Conservation (phyloP, 2,888 invertebrate species). For the Protonemura montana region DNA sequence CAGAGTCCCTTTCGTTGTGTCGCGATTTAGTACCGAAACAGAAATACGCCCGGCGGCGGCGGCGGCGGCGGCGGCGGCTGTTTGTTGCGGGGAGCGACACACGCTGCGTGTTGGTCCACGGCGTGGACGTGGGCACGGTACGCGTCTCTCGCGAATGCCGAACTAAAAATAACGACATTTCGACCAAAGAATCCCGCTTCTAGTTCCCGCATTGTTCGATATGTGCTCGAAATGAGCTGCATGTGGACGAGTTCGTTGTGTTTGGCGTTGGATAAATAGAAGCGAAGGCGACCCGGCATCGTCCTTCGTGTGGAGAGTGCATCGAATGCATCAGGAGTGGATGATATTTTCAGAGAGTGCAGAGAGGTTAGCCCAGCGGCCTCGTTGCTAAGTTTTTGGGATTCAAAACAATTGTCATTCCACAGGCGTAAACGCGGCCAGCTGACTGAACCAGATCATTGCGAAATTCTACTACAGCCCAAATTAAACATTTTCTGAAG, state of each 20-base stretch:
- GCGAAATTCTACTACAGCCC: conserved; percentile 15
- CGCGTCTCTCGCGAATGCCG: neutral
- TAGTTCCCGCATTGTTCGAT: conserved; percentile 7
- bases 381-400: neutral
- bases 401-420: neutral
- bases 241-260: neutral
- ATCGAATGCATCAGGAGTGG: neutral
- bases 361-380: neutral
- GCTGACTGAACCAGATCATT: neutral
- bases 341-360: neutral
- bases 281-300: neutral
- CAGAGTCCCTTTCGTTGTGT: neutral
- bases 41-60: neutral
- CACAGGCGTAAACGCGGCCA: neutral
- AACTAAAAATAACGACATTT: conserved; percentile 29
- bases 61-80: neutral
- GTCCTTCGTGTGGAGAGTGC: neutral
- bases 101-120: neutral
- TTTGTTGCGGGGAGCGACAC: neutral
- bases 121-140: neutral
- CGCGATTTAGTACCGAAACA: neutral
- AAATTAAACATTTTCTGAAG: neutral
- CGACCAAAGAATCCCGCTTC: conserved; percentile 16
- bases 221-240: conserved; percentile 10
- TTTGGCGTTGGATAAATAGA: neutral